phyloP scores from a whole-genome alignment of 2,888 invertebrate genomes.

The Drosophila vallismaia region DNA sequence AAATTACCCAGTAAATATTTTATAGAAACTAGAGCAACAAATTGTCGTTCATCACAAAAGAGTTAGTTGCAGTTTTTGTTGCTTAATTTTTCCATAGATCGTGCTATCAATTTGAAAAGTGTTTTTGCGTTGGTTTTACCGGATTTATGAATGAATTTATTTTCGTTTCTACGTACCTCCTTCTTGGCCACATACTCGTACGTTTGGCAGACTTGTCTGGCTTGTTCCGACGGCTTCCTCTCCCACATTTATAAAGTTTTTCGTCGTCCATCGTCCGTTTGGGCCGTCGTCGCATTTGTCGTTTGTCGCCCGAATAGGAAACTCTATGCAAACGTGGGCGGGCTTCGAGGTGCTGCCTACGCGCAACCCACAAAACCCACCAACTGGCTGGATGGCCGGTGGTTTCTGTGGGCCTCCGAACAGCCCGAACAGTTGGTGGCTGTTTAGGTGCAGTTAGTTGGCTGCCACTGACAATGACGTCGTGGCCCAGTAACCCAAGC shows the following conservation, averaged over 20 bases:
- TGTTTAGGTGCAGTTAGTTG: slow-evolving; percentile 43
- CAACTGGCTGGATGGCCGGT: slow-evolving; percentile 51
- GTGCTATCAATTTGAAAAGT: slow-evolving; percentile 75
- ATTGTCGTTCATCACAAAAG: background rate
- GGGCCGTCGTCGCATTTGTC: slow-evolving; percentile 67
- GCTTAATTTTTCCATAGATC: slow-evolving; percentile 47
- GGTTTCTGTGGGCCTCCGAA: slow-evolving; percentile 15
- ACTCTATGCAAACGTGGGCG: slow-evolving; percentile 74
- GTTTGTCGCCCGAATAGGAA: slow-evolving; percentile 74
- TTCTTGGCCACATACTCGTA: slow-evolving; percentile 38
- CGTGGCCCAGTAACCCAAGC: slow-evolving; percentile 48
- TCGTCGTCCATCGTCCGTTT: slow-evolving; percentile 46
- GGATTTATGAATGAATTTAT: slow-evolving; percentile 80
- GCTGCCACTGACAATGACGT: slow-evolving; percentile 39
- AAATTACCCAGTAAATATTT: background rate
- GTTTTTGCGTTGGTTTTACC: slow-evolving; percentile 77
- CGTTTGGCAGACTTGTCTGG: slow-evolving; percentile 68
- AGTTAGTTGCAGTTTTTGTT: slow-evolving; percentile 20
- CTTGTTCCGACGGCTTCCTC: slow-evolving; percentile 35
- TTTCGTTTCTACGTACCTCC: slow-evolving; percentile 58
- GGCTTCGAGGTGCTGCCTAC: slow-evolving; percentile 66
- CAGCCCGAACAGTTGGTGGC: slow-evolving; percentile 28
- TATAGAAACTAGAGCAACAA: slow-evolving; percentile 2
- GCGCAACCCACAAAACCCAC: slow-evolving; percentile 70
- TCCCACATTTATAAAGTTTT: slow-evolving; percentile 37